Conservation (phyloP, 1,140 invertebrate species). For the Drosophila micromelanica region DNA sequence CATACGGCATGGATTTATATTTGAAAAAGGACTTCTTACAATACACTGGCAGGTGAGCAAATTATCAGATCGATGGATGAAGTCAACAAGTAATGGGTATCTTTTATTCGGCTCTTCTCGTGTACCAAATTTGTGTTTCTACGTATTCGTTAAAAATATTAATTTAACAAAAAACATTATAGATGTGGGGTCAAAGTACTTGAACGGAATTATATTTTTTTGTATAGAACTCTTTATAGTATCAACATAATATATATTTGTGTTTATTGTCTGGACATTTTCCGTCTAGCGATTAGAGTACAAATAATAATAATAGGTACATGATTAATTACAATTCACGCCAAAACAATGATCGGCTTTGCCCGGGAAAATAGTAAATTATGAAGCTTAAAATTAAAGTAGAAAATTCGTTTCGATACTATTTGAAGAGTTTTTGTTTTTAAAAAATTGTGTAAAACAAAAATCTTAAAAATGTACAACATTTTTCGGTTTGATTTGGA, state of each 20-base stretch:
- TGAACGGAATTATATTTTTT: background rate
- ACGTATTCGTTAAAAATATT: background rate
- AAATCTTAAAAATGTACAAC: too few species aligned
- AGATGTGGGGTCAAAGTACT: constrained; percentile 30
- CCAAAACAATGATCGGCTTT: background rate
- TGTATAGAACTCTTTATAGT: constrained; percentile 1
- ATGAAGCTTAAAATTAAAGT: too few species aligned
- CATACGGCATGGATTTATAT: constrained; percentile 93
- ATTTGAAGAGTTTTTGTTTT: too few species aligned
- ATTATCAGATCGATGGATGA: background rate
- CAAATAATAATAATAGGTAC: background rate
- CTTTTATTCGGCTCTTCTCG: background rate
- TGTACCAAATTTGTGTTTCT: background rate
- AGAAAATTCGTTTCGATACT: background rate
- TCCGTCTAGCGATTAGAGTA: constrained; percentile 23
- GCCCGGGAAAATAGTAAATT: too few species aligned
- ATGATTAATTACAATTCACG: background rate
- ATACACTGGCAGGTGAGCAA: constrained; percentile 92
- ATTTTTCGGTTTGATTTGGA: too few species aligned
- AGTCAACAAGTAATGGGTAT: background rate
- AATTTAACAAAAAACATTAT: background rate
- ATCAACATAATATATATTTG: constrained; percentile 3
- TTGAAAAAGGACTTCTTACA: constrained; percentile 97
- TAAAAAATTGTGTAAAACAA: too few species aligned
- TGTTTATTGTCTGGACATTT: constrained; percentile 27